Conservation (phyloP, 2,113 vertebrate species). For the Thunnus maccoyii region DNA sequence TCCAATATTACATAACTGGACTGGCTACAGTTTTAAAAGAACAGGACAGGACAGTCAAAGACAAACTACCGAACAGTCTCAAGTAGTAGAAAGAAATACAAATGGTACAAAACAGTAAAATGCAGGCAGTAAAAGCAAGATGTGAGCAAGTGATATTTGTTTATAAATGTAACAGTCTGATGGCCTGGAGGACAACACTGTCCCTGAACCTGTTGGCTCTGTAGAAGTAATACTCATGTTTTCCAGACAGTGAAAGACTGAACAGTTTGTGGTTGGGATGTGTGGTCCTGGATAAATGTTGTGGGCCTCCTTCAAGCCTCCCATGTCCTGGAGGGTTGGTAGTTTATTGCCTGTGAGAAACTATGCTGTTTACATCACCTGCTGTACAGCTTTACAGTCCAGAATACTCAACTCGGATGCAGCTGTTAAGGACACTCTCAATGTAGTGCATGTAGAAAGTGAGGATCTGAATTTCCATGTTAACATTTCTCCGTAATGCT, state of each 20-base stretch:
- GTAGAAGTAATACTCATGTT: slow-evolving; percentile 33
- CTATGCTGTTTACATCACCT: slow-evolving; percentile 62
- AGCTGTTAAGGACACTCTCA: slow-evolving; percentile 52
- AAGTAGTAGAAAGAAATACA: not conserved
- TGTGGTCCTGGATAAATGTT: slow-evolving; percentile 19
- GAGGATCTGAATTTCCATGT: slow-evolving; percentile 32
- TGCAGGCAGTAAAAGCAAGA: not conserved
- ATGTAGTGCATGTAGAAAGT: slow-evolving; percentile 36
- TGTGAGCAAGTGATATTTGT: not conserved
- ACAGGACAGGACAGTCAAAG: not conserved
- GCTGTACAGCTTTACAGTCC: slow-evolving; percentile 47
- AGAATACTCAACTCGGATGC: slow-evolving; percentile 23
- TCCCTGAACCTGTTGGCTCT: slow-evolving; percentile 29
- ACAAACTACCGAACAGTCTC: not conserved
- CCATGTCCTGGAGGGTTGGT: slow-evolving; percentile 28
- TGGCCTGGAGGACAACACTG: not conserved
- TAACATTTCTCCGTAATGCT: slow-evolving; percentile 43
- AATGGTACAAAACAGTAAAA: not conserved
- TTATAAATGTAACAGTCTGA: slow-evolving; percentile 8
- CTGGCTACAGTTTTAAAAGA: not conserved
- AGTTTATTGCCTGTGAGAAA: slow-evolving; percentile 53
- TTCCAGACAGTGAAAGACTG: slow-evolving; percentile 23
- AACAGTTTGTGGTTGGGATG: slow-evolving; percentile 10
- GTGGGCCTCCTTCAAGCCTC: slow-evolving; percentile 26
- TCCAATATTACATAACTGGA: not conserved